These are phyloP conservation scores for Lepidonotus clava DNA, from an alignment of 2,888 invertebrate species.

Conservation along the genomic window DNA sequence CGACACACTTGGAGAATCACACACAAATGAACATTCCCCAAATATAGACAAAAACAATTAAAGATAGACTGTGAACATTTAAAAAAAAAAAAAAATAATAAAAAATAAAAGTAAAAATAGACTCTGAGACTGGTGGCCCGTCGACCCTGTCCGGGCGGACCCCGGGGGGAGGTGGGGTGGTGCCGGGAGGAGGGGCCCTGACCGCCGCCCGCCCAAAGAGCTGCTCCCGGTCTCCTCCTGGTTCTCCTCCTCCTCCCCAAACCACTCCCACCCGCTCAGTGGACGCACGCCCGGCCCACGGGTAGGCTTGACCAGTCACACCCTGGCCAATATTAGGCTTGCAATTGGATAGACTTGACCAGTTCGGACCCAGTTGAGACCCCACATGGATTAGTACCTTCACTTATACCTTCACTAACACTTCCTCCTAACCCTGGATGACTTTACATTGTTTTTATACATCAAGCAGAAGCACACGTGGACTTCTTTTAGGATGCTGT, in stretches of 20 bases:
- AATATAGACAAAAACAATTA: too few species aligned
- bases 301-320: not conserved
- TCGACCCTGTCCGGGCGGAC: not conserved
- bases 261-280: not conserved
- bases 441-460: too few species aligned
- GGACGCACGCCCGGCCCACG: not conserved
- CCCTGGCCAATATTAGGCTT: not conserved
- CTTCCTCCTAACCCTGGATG: too few species aligned
- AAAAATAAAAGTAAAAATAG: not conserved
- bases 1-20: too few species aligned
- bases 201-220: not conserved
- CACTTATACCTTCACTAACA: too few species aligned
- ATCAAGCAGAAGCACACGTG: too few species aligned
- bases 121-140: not conserved
- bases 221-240: not conserved
- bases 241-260: not conserved
- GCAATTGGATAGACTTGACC: not conserved
- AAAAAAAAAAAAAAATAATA: too few species aligned
- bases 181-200: not conserved
- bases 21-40: too few species aligned
- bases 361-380: too few species aligned
- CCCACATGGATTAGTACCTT: too few species aligned
- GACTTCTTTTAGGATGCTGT: too few species aligned
- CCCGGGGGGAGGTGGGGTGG: not conserved
- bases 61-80: too few species aligned